phyloP scores from a whole-genome alignment of 1,140 invertebrate genomes.

The Nebria ingens region DNA sequence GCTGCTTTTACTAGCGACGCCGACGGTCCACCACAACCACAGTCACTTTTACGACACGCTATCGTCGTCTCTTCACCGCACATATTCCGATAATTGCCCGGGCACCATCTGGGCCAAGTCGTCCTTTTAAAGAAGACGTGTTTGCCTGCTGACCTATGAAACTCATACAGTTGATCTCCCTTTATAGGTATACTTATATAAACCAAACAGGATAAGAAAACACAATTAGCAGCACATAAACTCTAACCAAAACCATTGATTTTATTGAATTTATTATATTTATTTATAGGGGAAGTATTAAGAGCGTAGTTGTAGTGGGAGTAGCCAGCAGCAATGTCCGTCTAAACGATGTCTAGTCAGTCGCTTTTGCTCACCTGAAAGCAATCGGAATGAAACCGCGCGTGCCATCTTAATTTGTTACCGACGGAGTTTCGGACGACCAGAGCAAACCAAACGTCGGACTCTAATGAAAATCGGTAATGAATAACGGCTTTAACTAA shows the following conservation, averaged over 20 bases:
- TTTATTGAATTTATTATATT: too few species aligned
- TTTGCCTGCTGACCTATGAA: background rate
- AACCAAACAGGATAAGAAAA: too few species aligned
- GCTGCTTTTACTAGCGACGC: too few species aligned
- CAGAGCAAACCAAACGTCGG: too few species aligned
- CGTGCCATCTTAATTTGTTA: background rate
- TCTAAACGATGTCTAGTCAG: background rate
- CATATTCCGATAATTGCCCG: constrained; percentile 4
- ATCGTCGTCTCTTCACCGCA: background rate
- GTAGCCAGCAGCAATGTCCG: too few species aligned
- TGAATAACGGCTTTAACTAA: background rate
- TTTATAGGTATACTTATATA: too few species aligned
- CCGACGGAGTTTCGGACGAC: background rate
- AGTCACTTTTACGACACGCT: background rate
- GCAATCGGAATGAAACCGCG: background rate
- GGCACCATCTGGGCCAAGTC: background rate
- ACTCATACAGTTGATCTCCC: too few species aligned
- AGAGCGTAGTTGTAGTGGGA: too few species aligned
- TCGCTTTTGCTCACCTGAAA: background rate
- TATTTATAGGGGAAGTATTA: too few species aligned
- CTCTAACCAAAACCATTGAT: too few species aligned
- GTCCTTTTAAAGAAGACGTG: constrained; percentile 2
- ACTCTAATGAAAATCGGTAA: constrained; percentile 3
- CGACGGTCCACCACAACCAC: too few species aligned
- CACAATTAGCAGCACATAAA: too few species aligned